These are phyloP conservation scores for Euborellia annulipes DNA, from an alignment of 1,140 invertebrate genomes.

Conservation along the genomic window DNA sequence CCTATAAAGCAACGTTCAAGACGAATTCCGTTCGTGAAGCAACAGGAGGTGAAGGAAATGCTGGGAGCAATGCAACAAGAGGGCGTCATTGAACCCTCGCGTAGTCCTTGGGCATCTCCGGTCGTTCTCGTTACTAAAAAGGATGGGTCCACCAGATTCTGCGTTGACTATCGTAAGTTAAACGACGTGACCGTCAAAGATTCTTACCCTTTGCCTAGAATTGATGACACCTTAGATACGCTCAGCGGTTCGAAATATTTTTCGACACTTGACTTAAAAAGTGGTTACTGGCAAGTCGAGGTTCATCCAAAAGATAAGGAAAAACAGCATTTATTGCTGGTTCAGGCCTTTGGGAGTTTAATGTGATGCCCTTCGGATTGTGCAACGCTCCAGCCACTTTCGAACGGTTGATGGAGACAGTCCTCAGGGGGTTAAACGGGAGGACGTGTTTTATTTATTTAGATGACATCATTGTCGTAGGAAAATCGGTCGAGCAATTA, in stretches of 20 bases:
- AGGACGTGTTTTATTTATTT: slow-evolving; percentile 6
- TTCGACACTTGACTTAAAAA: slow-evolving; percentile 21
- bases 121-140: too few species aligned
- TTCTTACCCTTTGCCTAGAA: slow-evolving; percentile 27
- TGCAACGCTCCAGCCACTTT: slow-evolving; percentile 24
- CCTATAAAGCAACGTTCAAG: too few species aligned
- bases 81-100: too few species aligned
- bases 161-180: slow-evolving; percentile 26
- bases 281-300: slow-evolving; percentile 21
- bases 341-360: slow-evolving; percentile 22
- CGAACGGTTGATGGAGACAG: slow-evolving; percentile 16
- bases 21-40: too few species aligned
- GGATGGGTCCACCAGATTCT: too few species aligned
- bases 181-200: slow-evolving; percentile 25
- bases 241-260: slow-evolving; percentile 21
- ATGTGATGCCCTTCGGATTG: slow-evolving; percentile 23
- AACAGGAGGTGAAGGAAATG: too few species aligned
- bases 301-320: slow-evolving; percentile 16
- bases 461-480: slow-evolving; percentile 5
- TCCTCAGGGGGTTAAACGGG: slow-evolving; percentile 13
- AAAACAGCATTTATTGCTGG: slow-evolving; percentile 31
- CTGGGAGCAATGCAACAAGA: too few species aligned
- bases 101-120: too few species aligned
- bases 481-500: background rate
- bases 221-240: slow-evolving; percentile 24